A percentile compares a stretch with the other conserved stretches of the same genome.
Conservation (phyloP, 1,140 invertebrate species). For the Xylocopa sonorina region DNA sequence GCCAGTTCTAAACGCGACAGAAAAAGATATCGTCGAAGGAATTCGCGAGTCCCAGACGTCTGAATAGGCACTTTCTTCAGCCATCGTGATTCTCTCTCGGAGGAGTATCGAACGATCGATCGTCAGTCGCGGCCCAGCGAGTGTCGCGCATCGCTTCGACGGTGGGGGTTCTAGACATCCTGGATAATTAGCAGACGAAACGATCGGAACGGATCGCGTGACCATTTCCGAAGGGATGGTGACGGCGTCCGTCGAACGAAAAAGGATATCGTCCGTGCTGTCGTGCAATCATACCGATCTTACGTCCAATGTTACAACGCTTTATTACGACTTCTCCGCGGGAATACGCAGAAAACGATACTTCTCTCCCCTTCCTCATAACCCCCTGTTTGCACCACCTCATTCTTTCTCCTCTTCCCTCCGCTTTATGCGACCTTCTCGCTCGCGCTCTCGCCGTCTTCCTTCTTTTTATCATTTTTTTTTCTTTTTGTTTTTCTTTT, state of each 20-base stretch:
- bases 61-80: no score
- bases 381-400: not conserved
- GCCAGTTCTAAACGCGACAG: no score
- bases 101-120: not conserved
- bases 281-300: constrained; percentile 55
- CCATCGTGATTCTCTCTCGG: no score
- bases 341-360: constrained; percentile 54
- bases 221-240: constrained; percentile 28
- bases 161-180: not conserved
- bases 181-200: constrained; percentile 58
- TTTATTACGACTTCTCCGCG: constrained; percentile 57
- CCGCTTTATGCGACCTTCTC: constrained; percentile 4
- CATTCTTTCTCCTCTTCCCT: constrained; percentile 5
- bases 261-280: constrained; percentile 24
- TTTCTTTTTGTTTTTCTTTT: constrained; percentile 22
- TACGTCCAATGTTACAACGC: constrained; percentile 54
- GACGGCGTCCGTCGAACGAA: constrained; percentile 15
- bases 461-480: constrained; percentile 60
- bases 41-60: no score
- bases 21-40: no score
- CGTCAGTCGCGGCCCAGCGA: not conserved
- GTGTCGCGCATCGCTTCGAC: not conserved
- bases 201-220: constrained; percentile 59
- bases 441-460: constrained; percentile 11
- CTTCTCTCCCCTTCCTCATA: not conserved